Evolutionary conservation across 2,888 invertebrate genomes (phyloP), one percentile per base, ranked within the genome.

Genomic region (Leuctra nigra): DNA sequence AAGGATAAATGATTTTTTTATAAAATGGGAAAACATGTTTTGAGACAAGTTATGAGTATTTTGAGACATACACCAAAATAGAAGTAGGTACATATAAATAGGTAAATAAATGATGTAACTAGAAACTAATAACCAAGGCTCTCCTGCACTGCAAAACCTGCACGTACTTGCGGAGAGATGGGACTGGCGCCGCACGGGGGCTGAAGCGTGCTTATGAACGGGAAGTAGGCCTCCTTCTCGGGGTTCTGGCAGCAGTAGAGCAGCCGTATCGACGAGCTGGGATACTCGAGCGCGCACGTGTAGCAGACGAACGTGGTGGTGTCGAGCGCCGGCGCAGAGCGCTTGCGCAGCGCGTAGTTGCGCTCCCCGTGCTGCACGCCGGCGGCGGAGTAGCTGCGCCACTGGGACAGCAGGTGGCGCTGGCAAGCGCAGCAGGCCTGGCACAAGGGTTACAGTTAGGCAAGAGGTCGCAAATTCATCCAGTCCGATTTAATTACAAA

Each of bases 141-240:
- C n/a, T n/a, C n/a, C n/a, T n/a, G n/a, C n/a, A n/a, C n/a, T n/a
- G n/a, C n/a, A n/a, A n/a, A n/a, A n/a, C n/a, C n/a, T n/a, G n/a
- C n/a, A n/a, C 93, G 76, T 91, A 88, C n/a, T n/a, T n/a, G n/a
- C 58, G 89, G 87, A 74, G 89, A 91, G 65, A 94, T 87, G 36
- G 92, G 90, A 74, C 89, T 87, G 67, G 93, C 88, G 66, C 91
- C 91, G 54, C 84, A 82, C 62, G 87, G 88, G 58, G 88, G 83
- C 72, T 84, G 84, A 67, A 91, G 75, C 65, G 83, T 81, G 68
- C 86, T 86, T 59, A 95, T 87, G 72, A 91, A 91, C 13, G 94
- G 91, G 75, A 90, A 94, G 73, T 87, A 93, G 54, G 92, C 89
- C 72, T 94, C 92, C 58, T 87, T 78, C 68, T 91, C 91, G 0